Conservation (phyloP, 2,113 vertebrate genomes). For the Campylorhamphus procurvoides region DNA sequence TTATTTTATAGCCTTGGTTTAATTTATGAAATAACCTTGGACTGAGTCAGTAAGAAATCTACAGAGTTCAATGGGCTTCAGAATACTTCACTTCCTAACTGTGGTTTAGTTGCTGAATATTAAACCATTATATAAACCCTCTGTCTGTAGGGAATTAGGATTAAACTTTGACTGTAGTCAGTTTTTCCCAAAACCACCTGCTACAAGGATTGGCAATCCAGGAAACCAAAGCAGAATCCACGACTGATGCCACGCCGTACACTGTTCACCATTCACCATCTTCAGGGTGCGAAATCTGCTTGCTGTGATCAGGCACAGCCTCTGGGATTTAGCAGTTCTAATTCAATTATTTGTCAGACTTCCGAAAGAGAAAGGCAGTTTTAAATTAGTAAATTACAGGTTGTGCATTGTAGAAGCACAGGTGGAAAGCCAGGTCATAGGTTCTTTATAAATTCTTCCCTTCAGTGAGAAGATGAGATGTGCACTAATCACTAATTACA, state of each 20-base stretch:
- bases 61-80: not conserved
- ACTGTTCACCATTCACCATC: not conserved
- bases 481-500: not conserved
- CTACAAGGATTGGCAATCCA: not conserved
- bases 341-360: not conserved
- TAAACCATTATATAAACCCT: constrained; percentile 20
- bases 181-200: not conserved
- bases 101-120: constrained; percentile 11
- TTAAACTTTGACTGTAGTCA: not conserved
- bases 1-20: not conserved
- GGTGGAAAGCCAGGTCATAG: constrained; percentile 8
- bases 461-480: not conserved
- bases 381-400: constrained; percentile 35
- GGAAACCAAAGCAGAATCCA: not conserved
- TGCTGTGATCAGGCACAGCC: not conserved
- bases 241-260: not conserved
- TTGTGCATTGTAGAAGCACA: not conserved
- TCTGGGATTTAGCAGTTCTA: not conserved
- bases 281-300: not conserved
- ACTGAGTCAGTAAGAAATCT: not conserved
- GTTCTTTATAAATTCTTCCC: constrained; percentile 7
- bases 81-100: not conserved
- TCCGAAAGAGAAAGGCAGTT: constrained; percentile 15
- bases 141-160: not conserved
- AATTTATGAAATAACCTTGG: not conserved